Evolutionary conservation across 2,797 vertebrate species (phyloP), one percentile per base, ranked within the genome.

Genomic region (Eospalax fontanierii): DNA sequence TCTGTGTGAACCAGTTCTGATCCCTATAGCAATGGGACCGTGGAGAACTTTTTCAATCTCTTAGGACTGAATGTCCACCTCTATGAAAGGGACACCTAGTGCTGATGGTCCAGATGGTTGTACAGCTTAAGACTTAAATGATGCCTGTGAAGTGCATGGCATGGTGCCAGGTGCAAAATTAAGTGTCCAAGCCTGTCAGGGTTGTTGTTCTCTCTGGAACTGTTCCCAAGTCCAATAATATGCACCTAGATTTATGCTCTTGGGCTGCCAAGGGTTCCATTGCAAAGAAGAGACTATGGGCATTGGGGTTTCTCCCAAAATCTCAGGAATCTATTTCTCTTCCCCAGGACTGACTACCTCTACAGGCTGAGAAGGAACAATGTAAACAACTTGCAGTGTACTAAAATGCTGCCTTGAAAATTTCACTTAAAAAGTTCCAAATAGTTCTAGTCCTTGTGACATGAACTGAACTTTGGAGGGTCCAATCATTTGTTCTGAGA

Each of bases 331-430:
- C 33, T 65, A 8, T 3, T 87, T 89, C 80, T 75, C 12, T 92
- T 10, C n/a, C 54, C 26, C 26, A 35, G 7, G 19, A 16, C n/a
- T 18, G 59, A 14, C 35, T 26, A 15, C 22, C 54, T 75, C 46
- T 43, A 43, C 6, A 15, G 28, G 18, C 30, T 82, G 14, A 57
- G 76, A 38, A 84, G 46, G 50, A 70, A 71, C 6, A 71, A 30
- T 46, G 30, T 35, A 35, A 76, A 46, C 46, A 82, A 26, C 26
- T 50, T 75, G n/a, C 5, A 78, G 73, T 26, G 15, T 19, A 43
- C 89, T 35, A 61, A 73, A 14, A 10, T 26, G 5, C 30, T 46
- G 30, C n/a, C 84, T 38, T 78, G 68, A 95, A 89, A 94, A 89
- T n/a, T 21, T 46, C 63, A 74, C 91, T 68, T 70, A 35, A 63